Base-by-base conservation (phyloP, 2,888 invertebrate genomes). In the Torymus aiolomorphi region DNA sequence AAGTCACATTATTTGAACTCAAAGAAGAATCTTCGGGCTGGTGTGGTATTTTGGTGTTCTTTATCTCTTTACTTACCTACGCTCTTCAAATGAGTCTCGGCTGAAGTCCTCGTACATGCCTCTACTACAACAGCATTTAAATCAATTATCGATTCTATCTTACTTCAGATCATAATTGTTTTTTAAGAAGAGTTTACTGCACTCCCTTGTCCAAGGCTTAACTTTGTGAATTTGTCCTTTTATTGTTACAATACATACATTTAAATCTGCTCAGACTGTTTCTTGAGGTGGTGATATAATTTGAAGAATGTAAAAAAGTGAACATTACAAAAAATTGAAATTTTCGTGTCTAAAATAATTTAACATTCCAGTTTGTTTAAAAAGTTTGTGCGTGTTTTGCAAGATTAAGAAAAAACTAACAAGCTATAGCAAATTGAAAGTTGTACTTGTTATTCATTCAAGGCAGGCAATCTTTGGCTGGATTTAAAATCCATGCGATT, bases 41-140 rank as follows among this genome's bases (percentile, higher is more conserved):
- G 82, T 85, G 84, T 83, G 82, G 83, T 80, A 84, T 83, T 82
- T 74, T 78, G 83, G 82, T 82, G 67, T 84, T 82, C 83, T 31
- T 31, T 31, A 31, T 31, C 31, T 83, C 82, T 86, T 87, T 87
- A 90, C 91, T 92, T 91, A 95, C 95, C 95, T 94, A 91, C 96
- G 94, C 88, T 96, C 96, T 91, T 96, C 96, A 91, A 96, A 96
- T 67, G 96, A 95, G 91, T 96, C 96, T 85, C 96, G 93, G 91
- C 96, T 96, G 91, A 96, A 96, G 91, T 96, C 96, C 92, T 96
- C 96, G 91, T 96, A 96, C 92, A 96, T 95, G 87, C 95, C 94
- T 92, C 90, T 91, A 88, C 90, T 89, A 89, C 85, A 89, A 90
- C 88, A 90, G 87, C 88, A 87, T 85, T 85, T 87, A 85, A 88